A percentile compares a stretch with the other conserved stretches of the same genome.
Evolutionary conservation across 2,113 vertebrate species (phyloP).

Genomic region (Turnix velox): DNA sequence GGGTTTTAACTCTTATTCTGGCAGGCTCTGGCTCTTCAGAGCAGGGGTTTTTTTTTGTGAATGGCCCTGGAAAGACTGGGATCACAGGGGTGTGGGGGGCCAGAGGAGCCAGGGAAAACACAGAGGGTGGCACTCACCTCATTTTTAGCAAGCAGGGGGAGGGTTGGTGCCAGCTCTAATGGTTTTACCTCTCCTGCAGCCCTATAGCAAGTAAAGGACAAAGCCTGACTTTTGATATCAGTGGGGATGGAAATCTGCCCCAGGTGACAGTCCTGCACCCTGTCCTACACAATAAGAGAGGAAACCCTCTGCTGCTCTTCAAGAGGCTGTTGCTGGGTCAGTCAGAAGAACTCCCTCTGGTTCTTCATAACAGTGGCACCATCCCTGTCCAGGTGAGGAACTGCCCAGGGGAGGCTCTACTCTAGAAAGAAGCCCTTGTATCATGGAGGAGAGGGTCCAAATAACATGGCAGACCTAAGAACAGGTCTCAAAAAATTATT

Average conservation of each 20-base stretch:
- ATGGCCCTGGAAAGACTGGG: neutral
- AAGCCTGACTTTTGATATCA: slow-evolving; percentile 76
- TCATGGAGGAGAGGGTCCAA: neutral
- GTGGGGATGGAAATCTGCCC: slow-evolving; percentile 83
- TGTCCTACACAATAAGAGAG: slow-evolving; percentile 56
- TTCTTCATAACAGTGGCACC: slow-evolving; percentile 78
- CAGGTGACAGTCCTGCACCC: slow-evolving; percentile 77
- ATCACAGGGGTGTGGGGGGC: neutral
- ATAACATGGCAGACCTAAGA: neutral
- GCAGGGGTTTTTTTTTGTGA: neutral
- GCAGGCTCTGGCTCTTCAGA: neutral
- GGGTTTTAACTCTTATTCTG: neutral
- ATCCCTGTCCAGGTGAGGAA: slow-evolving; percentile 77
- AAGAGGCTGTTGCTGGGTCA: slow-evolving; percentile 72
- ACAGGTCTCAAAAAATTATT: neutral
- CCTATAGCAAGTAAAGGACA: neutral
- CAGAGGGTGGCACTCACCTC: neutral
- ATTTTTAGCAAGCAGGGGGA: neutral
- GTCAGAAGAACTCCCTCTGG: slow-evolving; percentile 70
- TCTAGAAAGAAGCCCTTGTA: neutral
- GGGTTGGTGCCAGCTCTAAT: neutral
- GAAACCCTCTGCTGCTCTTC: slow-evolving; percentile 81
- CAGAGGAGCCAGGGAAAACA: neutral
- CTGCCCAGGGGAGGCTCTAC: neutral
- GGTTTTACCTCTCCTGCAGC: slow-evolving; percentile 29